Evolutionary conservation across 2,113 vertebrate genomes (phyloP), one percentile per base, ranked within the genome.

Genomic region (Larimichthys polyactis): DNA sequence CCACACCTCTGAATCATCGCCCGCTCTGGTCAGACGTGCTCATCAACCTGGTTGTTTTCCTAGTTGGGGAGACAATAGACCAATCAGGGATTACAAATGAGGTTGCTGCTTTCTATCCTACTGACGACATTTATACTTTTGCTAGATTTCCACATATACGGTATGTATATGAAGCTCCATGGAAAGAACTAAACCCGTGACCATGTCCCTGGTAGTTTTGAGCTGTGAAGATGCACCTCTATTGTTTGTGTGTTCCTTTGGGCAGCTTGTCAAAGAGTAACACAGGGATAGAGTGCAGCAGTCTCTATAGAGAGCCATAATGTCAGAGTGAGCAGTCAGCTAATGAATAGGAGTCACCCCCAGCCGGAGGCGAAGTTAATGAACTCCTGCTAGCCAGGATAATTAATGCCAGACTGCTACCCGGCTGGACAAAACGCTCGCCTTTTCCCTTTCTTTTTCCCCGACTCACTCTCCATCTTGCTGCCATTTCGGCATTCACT

Each of bases 381-480:
- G 89, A 93, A 92, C 94, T 93, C 88, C 92, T 83, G 85, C 88
- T 84, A 90, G 83, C 68, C 11, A 55, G 87, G 86, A 93, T 93
- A 93, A 93, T 95, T 93, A 91, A 93, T 84, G 86, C 80, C 85
- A 84, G 87, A 49, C 90, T 89, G 87, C 75, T 85, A 64, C 75
- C 44, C 76, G 58, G 83, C 71, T 69, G 84, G 81, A 88, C 84
- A 78, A 76, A 79, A 83, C 59, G 63, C 63, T 65, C 43, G 32
- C 48, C 87, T 65, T 60, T 65, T 75, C 48, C 82, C 77, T 65
- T 20, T 57, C 27, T 27, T 54, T 52, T 44, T 8, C 15, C 72
- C 43, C 12, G 40, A 1, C 77, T 74, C 75, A 4, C 66, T 55
- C 83, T 75, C 46, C 43, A 14, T 87, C 76, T 88, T 68, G 27